phyloP scores from a whole-genome alignment of 2,113 vertebrate genomes.

The Serinus canaria region DNA sequence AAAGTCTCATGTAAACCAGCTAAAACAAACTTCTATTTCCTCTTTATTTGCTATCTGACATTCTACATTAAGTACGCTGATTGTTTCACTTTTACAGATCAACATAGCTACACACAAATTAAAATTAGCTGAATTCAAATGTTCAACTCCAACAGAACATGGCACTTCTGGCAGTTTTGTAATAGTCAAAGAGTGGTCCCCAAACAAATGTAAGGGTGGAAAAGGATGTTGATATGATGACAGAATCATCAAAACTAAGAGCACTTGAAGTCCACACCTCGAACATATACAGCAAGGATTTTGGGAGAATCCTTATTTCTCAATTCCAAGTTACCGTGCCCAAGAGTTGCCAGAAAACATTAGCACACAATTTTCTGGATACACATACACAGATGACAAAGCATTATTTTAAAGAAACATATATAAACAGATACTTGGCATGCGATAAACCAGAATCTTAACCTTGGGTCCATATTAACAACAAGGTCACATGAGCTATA shows the following conservation, averaged over 20 bases:
- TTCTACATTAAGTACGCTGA: background rate
- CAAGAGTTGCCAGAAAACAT: background rate
- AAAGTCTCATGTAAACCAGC: background rate
- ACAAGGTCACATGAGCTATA: background rate
- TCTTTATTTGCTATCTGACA: background rate
- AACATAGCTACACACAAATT: background rate
- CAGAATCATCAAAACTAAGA: background rate
- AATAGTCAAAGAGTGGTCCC: background rate
- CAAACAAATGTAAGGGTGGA: background rate
- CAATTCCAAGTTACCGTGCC: background rate
- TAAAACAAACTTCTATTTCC: background rate
- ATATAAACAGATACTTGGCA: background rate
- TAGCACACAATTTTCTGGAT: background rate
- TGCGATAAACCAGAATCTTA: background rate
- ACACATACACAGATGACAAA: fast-evolving
- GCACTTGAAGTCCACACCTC: background rate
- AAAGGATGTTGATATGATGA: background rate
- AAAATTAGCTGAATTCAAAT: background rate
- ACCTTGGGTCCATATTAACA: background rate
- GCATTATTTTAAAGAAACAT: background rate
- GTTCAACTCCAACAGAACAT: background rate
- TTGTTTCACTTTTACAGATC: background rate
- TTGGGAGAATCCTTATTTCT: background rate
- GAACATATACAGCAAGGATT: background rate
- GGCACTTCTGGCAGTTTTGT: background rate